Evolutionary conservation across 2,888 invertebrate species (phyloP).

Genomic region (Cosmopolites sordidus): DNA sequence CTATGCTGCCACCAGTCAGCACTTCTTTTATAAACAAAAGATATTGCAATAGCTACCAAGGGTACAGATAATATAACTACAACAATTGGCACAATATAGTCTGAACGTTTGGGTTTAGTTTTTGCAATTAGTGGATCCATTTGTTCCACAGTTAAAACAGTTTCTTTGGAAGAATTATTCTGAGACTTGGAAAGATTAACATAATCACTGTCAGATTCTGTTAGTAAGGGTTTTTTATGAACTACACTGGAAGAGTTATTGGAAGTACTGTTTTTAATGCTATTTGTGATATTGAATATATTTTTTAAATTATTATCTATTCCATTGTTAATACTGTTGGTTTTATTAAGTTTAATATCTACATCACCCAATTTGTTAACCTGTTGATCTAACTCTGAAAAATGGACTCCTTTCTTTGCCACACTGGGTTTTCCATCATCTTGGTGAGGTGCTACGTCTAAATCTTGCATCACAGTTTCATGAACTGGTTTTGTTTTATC

Average conservation of each 20-base stretch:
- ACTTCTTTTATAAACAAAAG: conserved; percentile 64
- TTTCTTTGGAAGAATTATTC: conserved; percentile 7
- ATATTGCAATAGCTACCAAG: conserved; percentile 64
- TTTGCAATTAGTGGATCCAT: conserved; percentile 20
- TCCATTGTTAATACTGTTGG: background rate
- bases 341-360: background rate
- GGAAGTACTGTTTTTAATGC: conserved; percentile 27
- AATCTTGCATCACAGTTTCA: background rate
- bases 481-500: conserved; percentile 3
- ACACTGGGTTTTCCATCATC: conserved; percentile 33
- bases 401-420: conserved; percentile 38
- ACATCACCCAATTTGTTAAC: conserved; percentile 8
- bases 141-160: conserved; percentile 11
- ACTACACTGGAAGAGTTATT: conserved; percentile 42
- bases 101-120: conserved; percentile 46
- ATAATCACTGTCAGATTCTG: conserved; percentile 41
- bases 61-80: conserved; percentile 71
- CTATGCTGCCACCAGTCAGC: conserved; percentile 81
- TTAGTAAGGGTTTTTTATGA: conserved; percentile 52
- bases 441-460: conserved; percentile 24
- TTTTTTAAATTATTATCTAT: conserved; percentile 1
- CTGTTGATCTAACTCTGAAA: conserved; percentile 5
- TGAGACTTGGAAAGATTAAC: conserved; percentile 10
- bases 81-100: conserved; percentile 71
- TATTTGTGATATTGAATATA: background rate